phyloP scores from a whole-genome alignment of 2,113 vertebrate species.

The Calidris pugnax region DNA sequence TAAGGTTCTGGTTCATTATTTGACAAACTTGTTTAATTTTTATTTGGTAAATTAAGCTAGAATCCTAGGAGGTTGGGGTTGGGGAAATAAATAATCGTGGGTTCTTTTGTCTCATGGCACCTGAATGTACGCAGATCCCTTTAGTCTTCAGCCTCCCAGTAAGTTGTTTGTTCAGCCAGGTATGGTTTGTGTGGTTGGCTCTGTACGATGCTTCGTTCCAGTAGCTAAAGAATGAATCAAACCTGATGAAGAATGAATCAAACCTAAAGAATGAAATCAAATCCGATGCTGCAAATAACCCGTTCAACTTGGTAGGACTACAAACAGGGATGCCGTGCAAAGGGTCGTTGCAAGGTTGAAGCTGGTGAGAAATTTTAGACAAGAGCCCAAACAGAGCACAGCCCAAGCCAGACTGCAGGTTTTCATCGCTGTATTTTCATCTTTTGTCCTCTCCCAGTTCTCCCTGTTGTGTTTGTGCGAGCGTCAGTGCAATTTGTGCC shows the following conservation, averaged over 20 bases:
- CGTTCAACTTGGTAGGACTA: neutral
- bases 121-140: neutral
- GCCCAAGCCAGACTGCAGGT: neutral
- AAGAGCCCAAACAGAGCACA: neutral
- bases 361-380: neutral
- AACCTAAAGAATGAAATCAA: too few species aligned
- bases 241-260: neutral
- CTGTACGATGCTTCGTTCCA: neutral
- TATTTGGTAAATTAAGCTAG: neutral
- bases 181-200: neutral
- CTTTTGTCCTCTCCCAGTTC: neutral
- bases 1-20: neutral
- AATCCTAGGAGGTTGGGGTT: neutral
- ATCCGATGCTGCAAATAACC: rapidly evolving
- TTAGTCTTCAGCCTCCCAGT: neutral
- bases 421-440: neutral
- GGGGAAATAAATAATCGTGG: neutral
- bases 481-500: rapidly evolving
- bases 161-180: neutral
- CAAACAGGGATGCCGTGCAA: neutral
- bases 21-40: neutral
- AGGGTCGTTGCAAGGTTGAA: neutral
- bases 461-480: rapidly evolving
- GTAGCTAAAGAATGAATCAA: neutral
- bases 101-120: neutral